phyloP scores from a whole-genome alignment of 2,888 invertebrate genomes.

The Chalcosyrphus nemorum region DNA sequence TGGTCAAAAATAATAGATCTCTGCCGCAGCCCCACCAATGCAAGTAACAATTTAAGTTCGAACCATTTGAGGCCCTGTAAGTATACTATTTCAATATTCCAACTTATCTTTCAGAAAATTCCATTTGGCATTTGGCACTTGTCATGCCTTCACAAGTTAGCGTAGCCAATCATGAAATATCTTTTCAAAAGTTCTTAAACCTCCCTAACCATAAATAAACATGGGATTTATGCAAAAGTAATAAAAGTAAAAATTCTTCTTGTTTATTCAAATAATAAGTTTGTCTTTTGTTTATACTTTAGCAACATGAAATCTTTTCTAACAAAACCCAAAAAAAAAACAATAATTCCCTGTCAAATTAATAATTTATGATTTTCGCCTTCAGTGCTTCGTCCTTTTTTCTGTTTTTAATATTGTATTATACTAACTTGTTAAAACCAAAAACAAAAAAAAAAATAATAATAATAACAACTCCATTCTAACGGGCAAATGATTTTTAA shows the following conservation, averaged over 20 bases:
- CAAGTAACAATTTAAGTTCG: too few relatives aligned
- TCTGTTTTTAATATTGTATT: background rate
- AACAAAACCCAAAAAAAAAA: background rate
- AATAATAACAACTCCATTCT: background rate
- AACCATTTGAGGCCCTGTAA: too few relatives aligned
- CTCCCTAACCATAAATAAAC: background rate
- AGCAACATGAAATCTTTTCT: background rate
- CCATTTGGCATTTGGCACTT: too few relatives aligned
- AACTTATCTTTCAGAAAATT: too few relatives aligned
- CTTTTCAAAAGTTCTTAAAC: too few relatives aligned
- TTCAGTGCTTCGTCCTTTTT: background rate
- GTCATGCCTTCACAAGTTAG: too few relatives aligned
- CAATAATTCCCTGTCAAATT: conserved; percentile 43
- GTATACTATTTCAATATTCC: too few relatives aligned
- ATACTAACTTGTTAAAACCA: background rate
- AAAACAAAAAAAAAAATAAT: background rate
- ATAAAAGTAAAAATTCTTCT: background rate
- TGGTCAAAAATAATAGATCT: too few relatives aligned
- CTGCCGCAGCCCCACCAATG: too few relatives aligned
- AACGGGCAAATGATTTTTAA: background rate
- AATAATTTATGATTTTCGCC: conserved; percentile 45
- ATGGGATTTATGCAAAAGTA: too few relatives aligned
- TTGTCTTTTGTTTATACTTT: background rate
- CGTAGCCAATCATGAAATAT: too few relatives aligned
- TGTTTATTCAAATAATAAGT: background rate